phyloP scores from a whole-genome alignment of 1,140 invertebrate genomes.

The Drosophila teissieri region DNA sequence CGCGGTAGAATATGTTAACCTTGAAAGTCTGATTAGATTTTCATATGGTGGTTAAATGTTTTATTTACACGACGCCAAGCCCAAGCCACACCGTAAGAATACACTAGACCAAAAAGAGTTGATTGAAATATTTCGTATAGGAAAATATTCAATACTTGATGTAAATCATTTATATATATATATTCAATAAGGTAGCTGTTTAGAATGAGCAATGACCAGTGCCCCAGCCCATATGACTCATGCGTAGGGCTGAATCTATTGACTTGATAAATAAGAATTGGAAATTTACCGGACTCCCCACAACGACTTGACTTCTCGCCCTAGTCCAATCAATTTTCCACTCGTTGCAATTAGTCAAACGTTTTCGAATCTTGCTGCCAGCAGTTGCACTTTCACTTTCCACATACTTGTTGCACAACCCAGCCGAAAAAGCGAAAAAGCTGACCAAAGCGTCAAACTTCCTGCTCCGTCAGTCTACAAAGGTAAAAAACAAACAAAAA shows the following conservation, averaged over 20 bases:
- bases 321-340: constrained; percentile 9
- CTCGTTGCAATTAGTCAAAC: constrained; percentile 35
- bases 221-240: background rate
- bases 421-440: constrained; percentile 14
- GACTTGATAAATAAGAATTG: too few relatives aligned
- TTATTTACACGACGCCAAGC: constrained; percentile 58
- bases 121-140: background rate
- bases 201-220: background rate
- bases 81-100: background rate
- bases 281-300: background rate
- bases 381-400: constrained; percentile 60
- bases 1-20: constrained; percentile 57
- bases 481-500: background rate
- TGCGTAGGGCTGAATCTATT: too few relatives aligned
- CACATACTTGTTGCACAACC: constrained; percentile 64
- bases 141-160: background rate
- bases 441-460: constrained; percentile 55
- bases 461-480: constrained; percentile 23
- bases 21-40: constrained; percentile 79
- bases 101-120: background rate
- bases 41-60: constrained; percentile 54
- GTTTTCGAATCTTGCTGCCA: constrained; percentile 12
- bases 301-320: background rate
- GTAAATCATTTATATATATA: background rate
- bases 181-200: background rate